Conservation (phyloP, 2,888 invertebrate species). For the Pharmacophagus antenor region DNA sequence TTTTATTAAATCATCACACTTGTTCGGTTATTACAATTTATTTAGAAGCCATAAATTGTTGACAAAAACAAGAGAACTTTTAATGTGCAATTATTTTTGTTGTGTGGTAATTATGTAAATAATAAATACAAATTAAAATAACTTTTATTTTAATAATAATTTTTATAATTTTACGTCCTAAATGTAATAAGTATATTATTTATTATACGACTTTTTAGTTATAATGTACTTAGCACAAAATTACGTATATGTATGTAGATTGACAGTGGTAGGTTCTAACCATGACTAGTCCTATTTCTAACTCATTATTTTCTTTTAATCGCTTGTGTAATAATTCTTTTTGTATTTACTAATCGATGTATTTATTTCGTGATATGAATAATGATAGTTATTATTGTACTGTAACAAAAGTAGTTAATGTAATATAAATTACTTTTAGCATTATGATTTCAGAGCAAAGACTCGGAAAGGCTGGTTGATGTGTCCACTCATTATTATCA, state of each 20-base stretch:
- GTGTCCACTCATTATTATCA: constrained; percentile 68
- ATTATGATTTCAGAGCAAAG: constrained; percentile 52
- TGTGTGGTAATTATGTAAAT: constrained; percentile 26
- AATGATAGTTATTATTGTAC: constrained; percentile 49
- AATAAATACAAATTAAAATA: constrained; percentile 8
- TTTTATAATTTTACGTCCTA: not conserved
- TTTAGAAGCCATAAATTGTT: constrained; percentile 7
- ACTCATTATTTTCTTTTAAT: constrained; percentile 26
- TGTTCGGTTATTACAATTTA: not conserved
- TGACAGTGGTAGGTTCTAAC: constrained; percentile 16
- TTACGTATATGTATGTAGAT: constrained; percentile 10
- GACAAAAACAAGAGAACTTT: not conserved
- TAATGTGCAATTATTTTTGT: constrained; percentile 26
- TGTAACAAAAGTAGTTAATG: constrained; percentile 48
- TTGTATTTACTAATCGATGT: constrained; percentile 26
- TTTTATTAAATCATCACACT: constrained; percentile 2
- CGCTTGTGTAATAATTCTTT: constrained; percentile 21
- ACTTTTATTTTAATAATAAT: constrained; percentile 9
- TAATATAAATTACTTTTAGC: constrained; percentile 50
- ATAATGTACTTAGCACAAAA: constrained; percentile 31
- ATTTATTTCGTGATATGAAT: constrained; percentile 36
- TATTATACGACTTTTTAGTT: constrained; percentile 11
- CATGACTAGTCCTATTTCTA: constrained; percentile 29
- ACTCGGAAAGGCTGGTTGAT: constrained; percentile 72
- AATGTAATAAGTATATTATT: constrained; percentile 14